Percentiles rank a stretch among this genome's conserved stretches.
These are phyloP conservation scores for Pogonophryne albipinna DNA, from an alignment of 2,797 vertebrate species.

Conservation along the genomic window DNA sequence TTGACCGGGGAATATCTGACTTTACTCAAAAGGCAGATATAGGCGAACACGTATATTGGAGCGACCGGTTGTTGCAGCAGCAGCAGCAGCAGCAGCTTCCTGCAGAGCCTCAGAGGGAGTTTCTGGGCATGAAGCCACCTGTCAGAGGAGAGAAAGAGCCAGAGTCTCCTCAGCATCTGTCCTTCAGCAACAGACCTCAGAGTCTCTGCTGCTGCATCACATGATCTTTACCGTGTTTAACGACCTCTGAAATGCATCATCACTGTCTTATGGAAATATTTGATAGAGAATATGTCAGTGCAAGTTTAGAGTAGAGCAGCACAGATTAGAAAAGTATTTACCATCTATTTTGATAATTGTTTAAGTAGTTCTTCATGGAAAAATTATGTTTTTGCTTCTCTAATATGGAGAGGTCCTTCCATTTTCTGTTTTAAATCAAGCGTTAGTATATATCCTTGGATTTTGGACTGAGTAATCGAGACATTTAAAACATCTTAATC, in stretches of 20 bases:
- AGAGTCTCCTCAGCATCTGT: slow-evolving; percentile 55
- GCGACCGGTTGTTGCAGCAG: slow-evolving; percentile 29
- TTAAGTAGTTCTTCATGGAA: too few species aligned
- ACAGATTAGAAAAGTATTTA: too few species aligned
- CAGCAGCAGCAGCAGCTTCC: slow-evolving; percentile 47
- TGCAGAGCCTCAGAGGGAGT: slow-evolving; percentile 43
- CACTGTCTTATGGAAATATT: slow-evolving; percentile 1
- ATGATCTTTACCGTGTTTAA: slow-evolving; percentile 18
- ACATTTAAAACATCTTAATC: too few species aligned
- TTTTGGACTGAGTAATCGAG: too few species aligned
- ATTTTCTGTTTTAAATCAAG: too few species aligned
- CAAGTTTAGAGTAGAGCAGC: not conserved
- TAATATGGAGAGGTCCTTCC: too few species aligned
- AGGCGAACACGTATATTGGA: not conserved
- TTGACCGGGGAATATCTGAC: not conserved
- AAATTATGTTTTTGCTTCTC: too few species aligned
- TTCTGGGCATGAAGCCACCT: slow-evolving; percentile 61
- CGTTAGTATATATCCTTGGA: too few species aligned
- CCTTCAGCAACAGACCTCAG: slow-evolving; percentile 45
- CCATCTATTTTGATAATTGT: too few species aligned
- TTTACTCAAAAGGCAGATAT: slow-evolving; percentile 18
- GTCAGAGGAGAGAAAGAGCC: slow-evolving; percentile 53
- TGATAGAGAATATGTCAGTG: slow-evolving; percentile 1
- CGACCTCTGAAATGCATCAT: slow-evolving; percentile 28
- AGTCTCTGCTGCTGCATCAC: slow-evolving; percentile 22